Evolutionary conservation across 2,113 vertebrate genomes (phyloP).

Genomic region (Hippoglossus stenolepis): DNA sequence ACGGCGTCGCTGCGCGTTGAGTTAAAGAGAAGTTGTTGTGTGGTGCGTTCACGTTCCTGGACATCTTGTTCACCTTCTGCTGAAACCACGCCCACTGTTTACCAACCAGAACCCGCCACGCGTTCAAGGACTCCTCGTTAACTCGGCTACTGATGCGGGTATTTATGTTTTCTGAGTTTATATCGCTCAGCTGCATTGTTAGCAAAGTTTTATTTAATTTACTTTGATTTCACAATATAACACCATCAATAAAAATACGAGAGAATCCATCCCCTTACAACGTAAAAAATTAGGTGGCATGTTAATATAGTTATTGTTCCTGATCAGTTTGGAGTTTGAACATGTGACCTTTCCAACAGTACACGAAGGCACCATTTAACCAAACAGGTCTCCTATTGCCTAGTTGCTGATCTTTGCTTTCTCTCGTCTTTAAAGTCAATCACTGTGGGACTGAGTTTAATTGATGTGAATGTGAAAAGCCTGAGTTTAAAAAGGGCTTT

Average conservation of each 20-base stretch:
- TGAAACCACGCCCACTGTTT: slow-evolving; percentile 55
- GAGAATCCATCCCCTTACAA: neutral
- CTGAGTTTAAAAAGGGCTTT: too few species aligned
- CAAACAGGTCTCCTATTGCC: too few species aligned
- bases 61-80: slow-evolving; percentile 11
- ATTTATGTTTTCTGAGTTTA: neutral
- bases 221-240: neutral
- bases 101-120: neutral
- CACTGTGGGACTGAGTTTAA: too few species aligned
- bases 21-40: neutral
- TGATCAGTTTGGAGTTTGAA: too few species aligned
- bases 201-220: neutral
- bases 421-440: too few species aligned
- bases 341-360: too few species aligned
- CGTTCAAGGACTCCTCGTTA: slow-evolving; percentile 47
- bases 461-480: too few species aligned
- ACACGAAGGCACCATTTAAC: too few species aligned
- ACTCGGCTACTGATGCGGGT: neutral
- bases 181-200: neutral
- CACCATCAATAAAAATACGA: neutral
- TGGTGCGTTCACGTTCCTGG: neutral
- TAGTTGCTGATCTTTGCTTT: too few species aligned
- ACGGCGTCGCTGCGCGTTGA: too few species aligned
- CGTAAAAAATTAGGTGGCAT: too few species aligned
- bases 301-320: too few species aligned